These are phyloP conservation scores for Cryptoprocta ferox DNA, from an alignment of 2,797 vertebrate species.

Conservation along the genomic window DNA sequence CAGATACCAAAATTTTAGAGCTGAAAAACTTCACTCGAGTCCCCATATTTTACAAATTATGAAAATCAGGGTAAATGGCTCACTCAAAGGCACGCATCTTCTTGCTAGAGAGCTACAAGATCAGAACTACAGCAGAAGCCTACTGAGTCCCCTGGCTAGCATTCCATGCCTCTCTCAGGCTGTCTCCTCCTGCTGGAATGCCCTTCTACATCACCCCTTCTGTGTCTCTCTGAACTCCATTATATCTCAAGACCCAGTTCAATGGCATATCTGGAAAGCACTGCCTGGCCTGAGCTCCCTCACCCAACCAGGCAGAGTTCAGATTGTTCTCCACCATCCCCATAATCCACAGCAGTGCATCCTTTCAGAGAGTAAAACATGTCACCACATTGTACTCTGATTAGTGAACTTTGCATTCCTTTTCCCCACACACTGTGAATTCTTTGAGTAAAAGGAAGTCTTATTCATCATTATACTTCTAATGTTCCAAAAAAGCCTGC, in stretches of 20 bases:
- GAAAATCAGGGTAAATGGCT: background rate
- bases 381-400: background rate
- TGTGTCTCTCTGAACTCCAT: background rate
- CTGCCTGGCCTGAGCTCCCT: too few relatives aligned
- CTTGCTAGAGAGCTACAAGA: background rate
- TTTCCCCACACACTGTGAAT: background rate
- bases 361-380: background rate
- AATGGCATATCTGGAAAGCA: background rate
- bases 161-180: background rate
- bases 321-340: background rate
- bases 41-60: background rate
- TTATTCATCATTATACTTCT: background rate
- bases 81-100: background rate
- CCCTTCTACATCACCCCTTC: background rate
- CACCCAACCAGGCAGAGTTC: background rate
- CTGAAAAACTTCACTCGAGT: background rate
- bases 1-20: background rate
- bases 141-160: background rate
- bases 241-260: background rate
- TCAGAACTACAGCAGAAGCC: background rate
- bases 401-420: background rate
- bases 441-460: constrained; percentile 17
- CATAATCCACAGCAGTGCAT: background rate
- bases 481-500: background rate
- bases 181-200: background rate